phyloP scores from a whole-genome alignment of 2,113 vertebrate genomes.

The Cricetomys ansorgei region DNA sequence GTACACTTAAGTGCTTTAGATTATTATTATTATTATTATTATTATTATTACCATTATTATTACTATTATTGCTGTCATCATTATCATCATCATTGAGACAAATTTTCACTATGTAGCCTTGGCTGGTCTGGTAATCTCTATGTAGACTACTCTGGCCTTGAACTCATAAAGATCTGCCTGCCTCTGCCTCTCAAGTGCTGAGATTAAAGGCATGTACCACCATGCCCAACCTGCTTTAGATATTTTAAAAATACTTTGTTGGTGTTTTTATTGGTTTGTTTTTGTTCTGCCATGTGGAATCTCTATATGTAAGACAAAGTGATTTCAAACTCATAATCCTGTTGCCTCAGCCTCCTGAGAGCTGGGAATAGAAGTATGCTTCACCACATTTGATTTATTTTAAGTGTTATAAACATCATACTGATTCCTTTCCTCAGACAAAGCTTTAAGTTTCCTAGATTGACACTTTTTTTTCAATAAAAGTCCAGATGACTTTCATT shows the following conservation, averaged over 20 bases:
- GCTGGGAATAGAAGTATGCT: not conserved
- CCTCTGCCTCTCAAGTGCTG: not conserved
- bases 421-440: not conserved
- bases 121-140: not conserved
- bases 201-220: not conserved
- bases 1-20: not conserved
- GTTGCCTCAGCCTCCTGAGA: not conserved
- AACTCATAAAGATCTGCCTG: not conserved
- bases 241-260: not conserved
- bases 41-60: not conserved
- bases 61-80: not conserved
- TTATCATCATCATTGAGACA: not conserved
- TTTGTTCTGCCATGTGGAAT: not conserved
- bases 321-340: not conserved
- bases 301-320: not conserved
- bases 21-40: not conserved
- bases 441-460: slow-evolving; percentile 14
- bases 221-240: not conserved
- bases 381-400: not conserved
- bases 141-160: not conserved
- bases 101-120: not conserved
- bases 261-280: not conserved
- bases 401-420: not conserved
- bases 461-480: not conserved
- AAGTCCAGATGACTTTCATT: slow-evolving; percentile 28